Evolutionary conservation across 1,140 invertebrate genomes (phyloP).

Genomic region (Bemisia tabaci): DNA sequence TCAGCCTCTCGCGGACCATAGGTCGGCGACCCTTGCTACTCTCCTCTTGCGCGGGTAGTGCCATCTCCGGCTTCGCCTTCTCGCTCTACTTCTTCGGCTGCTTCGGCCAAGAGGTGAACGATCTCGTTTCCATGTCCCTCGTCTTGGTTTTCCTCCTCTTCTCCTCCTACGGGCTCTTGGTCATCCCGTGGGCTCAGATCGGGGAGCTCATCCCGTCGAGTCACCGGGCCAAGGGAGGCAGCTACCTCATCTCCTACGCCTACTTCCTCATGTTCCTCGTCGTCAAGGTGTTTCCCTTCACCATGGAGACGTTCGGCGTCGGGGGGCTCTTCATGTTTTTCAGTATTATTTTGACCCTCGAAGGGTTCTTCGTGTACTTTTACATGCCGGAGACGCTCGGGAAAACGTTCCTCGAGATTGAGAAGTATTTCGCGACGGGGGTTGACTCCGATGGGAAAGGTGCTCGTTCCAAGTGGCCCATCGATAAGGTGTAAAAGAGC

Average conservation of each 20-base stretch:
- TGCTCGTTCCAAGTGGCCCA: too few relatives aligned
- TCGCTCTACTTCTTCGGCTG: not conserved
- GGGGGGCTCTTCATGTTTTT: constrained; percentile 46
- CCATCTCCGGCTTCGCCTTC: constrained; percentile 11
- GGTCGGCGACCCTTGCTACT: constrained; percentile 37
- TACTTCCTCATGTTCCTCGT: constrained; percentile 49
- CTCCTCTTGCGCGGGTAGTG: constrained; percentile 39
- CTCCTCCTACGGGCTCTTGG: constrained; percentile 38
- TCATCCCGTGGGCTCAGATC: constrained; percentile 49
- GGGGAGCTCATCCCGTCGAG: constrained; percentile 30
- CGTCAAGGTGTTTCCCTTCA: constrained; percentile 44
- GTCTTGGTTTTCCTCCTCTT: constrained; percentile 38
- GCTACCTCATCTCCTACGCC: constrained; percentile 40
- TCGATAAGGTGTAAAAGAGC: too few relatives aligned
- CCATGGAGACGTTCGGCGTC: constrained; percentile 36
- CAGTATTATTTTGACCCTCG: constrained; percentile 39
- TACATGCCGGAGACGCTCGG: constrained; percentile 61
- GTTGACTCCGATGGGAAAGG: too few relatives aligned
- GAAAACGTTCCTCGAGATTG: constrained; percentile 43
- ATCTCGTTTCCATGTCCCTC: constrained; percentile 30
- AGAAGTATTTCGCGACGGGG: constrained; percentile 32
- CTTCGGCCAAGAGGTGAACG: not conserved
- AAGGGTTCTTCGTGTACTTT: constrained; percentile 41
- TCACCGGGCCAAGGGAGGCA: constrained; percentile 37
- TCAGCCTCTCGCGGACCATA: constrained; percentile 36